A percentile compares a stretch with the other conserved stretches of the same genome.
Evolutionary conservation across 2,113 vertebrate genomes (phyloP).

Genomic region (Sinocyclocheilus anophthalmus): DNA sequence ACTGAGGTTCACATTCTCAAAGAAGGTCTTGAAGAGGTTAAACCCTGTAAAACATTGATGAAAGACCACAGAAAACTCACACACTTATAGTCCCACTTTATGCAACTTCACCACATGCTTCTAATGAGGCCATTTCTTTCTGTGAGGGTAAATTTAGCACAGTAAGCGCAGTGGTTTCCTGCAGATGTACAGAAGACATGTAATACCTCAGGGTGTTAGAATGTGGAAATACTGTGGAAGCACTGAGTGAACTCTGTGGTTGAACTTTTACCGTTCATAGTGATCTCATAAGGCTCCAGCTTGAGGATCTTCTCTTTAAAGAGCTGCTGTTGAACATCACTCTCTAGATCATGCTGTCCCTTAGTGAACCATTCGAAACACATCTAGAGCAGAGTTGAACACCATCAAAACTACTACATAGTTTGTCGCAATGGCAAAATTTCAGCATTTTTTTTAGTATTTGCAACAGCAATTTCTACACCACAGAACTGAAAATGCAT

Average conservation of each 20-base stretch:
- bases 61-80: neutral
- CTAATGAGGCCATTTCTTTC: neutral
- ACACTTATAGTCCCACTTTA: neutral
- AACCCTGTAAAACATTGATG: slow-evolving; percentile 81
- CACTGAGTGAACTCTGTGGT: neutral
- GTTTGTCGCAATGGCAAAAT: too few relatives aligned
- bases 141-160: neutral
- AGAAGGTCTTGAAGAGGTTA: slow-evolving; percentile 98
- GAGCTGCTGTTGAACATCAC: slow-evolving; percentile 96
- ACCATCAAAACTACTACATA: neutral
- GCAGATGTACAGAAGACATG: neutral
- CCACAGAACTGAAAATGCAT: neutral
- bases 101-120: neutral
- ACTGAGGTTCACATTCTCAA: slow-evolving; percentile 98
- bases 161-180: neutral
- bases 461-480: neutral
- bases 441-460: neutral
- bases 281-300: slow-evolving; percentile 97
- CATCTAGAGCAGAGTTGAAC: slow-evolving; percentile 78
- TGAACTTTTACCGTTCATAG: slow-evolving; percentile 89
- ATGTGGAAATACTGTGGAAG: neutral
- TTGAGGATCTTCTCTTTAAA: slow-evolving; percentile 99
- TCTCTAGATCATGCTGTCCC: slow-evolving; percentile 97
- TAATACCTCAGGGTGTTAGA: neutral
- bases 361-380: slow-evolving; percentile 99